These are phyloP conservation scores for Clupea harengus DNA, from an alignment of 2,113 vertebrate genomes.

Conservation along the genomic window DNA sequence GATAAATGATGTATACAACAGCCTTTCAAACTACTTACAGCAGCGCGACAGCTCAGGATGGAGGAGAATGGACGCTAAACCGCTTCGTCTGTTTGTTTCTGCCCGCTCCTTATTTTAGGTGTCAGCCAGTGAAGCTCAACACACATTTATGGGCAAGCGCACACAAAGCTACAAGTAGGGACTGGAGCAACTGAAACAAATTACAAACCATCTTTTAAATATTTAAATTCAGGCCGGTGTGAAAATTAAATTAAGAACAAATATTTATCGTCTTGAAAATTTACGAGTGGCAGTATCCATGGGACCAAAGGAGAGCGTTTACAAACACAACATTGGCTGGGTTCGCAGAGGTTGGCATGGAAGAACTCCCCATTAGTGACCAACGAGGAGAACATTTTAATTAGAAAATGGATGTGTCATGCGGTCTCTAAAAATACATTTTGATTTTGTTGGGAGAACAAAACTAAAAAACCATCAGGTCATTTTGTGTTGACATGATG, in stretches of 20 bases:
- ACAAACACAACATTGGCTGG: slow-evolving; percentile 63
- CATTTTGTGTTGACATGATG: background rate
- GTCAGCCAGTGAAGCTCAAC: slow-evolving; percentile 42
- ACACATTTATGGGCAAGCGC: slow-evolving; percentile 47
- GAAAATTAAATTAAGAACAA: slow-evolving; percentile 61
- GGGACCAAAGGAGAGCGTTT: slow-evolving; percentile 56
- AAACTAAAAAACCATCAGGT: background rate
- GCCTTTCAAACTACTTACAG: slow-evolving; percentile 12
- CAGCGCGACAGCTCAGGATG: background rate
- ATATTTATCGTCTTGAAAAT: slow-evolving; percentile 69
- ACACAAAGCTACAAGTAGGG: slow-evolving; percentile 18
- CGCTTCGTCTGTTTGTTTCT: background rate
- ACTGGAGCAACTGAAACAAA: slow-evolving; percentile 49
- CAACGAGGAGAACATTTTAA: background rate
- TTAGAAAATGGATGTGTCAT: background rate
- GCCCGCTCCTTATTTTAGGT: slow-evolving; percentile 23
- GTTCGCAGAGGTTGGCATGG: slow-evolving; percentile 49
- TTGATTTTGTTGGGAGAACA: background rate
- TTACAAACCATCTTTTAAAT: slow-evolving; percentile 60
- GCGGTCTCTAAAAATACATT: background rate
- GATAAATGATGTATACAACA: slow-evolving; percentile 10
- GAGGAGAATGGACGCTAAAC: background rate
- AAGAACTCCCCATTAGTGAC: slow-evolving; percentile 21
- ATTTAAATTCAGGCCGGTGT: slow-evolving; percentile 60
- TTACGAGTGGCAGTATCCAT: slow-evolving; percentile 66